These are phyloP conservation scores for Reticulitermes speratus DNA, from an alignment of 1,140 invertebrate species.

Conservation along the genomic window DNA sequence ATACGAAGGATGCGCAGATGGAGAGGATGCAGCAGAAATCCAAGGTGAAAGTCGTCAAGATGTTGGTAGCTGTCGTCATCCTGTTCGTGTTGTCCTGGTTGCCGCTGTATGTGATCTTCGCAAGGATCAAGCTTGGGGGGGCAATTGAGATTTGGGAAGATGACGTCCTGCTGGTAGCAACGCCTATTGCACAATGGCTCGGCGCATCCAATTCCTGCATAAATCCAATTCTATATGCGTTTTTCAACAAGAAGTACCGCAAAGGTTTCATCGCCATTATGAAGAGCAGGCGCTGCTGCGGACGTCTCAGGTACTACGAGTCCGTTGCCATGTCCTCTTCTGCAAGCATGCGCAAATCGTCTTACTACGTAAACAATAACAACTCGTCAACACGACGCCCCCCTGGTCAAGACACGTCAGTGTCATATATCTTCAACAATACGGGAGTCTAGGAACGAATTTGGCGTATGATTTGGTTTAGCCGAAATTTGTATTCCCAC, in stretches of 20 bases:
- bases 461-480: slow-evolving; percentile 19
- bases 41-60: slow-evolving; percentile 92
- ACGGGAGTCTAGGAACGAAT: slow-evolving; percentile 38
- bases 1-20: slow-evolving; percentile 88
- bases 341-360: slow-evolving; percentile 77
- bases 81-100: slow-evolving; percentile 94
- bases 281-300: slow-evolving; percentile 79
- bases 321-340: slow-evolving; percentile 76
- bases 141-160: slow-evolving; percentile 70
- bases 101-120: slow-evolving; percentile 88
- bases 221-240: slow-evolving; percentile 96
- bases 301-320: slow-evolving; percentile 76
- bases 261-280: slow-evolving; percentile 89
- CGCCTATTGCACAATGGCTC: slow-evolving; percentile 92
- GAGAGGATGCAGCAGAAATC: slow-evolving; percentile 89
- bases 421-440: slow-evolving; percentile 46
- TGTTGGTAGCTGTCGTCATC: slow-evolving; percentile 93
- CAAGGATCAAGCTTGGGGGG: slow-evolving; percentile 78
- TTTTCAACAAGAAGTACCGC: slow-evolving; percentile 95
- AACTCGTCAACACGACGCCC: slow-evolving; percentile 39
- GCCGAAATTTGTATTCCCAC: slow-evolving; percentile 19
- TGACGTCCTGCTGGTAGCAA: slow-evolving; percentile 72
- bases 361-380: slow-evolving; percentile 71
- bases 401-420: slow-evolving; percentile 41
- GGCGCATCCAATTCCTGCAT: slow-evolving; percentile 95